Base-by-base conservation (phyloP, 1,140 invertebrate species). In the Pogonus chalceus region DNA sequence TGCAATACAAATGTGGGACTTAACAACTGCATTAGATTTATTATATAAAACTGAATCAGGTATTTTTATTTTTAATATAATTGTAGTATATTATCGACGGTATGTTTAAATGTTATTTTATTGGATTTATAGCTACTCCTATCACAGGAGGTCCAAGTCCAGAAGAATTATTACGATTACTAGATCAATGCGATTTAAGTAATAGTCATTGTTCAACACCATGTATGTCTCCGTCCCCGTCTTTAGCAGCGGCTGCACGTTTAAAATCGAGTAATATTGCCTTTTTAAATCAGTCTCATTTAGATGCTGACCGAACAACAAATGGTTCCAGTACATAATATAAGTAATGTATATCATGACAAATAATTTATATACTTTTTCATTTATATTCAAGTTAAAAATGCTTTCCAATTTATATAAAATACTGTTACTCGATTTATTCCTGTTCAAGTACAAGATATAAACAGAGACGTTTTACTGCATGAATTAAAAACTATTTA, bases 1-100 rank as follows among this genome's bases (percentile, higher is more conserved):
- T 47, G 87, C 88, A 49, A 88, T 97, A 61, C 94, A 97, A 76
- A 94, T 98, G 88, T 98, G 94, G 94, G 95, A 99, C 75, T 76
- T 99, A 24, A 96, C 92, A 2, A 97, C 92, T 9, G 94, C 93
- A 46, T 73, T 98, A 18, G 92, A 97, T 71, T 79, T 88, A 52
- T 76, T 82, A 64, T 72, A 80, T 62, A 83, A 88, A 76, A 75
- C 76, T 62, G 74, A 77, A 68, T 72, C 76, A 68, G 78, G 81
- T 84, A 71, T 2, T 26, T 46, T 16, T 46, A 54, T 12, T 54
- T 23, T 46, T 49, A 22, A 20, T 53, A n/a, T 3, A 16, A 20
- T 46, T 12, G 7, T 7, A 4, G 20, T 46, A 7, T 46, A 46
- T 56, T 54, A 56, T 47, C 60, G 35, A 23, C 37, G 22, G 20